Base-by-base conservation (phyloP, 37 sponge, comb jelly and placozoan genomes). In the Bolinopsis microptera region DNA sequence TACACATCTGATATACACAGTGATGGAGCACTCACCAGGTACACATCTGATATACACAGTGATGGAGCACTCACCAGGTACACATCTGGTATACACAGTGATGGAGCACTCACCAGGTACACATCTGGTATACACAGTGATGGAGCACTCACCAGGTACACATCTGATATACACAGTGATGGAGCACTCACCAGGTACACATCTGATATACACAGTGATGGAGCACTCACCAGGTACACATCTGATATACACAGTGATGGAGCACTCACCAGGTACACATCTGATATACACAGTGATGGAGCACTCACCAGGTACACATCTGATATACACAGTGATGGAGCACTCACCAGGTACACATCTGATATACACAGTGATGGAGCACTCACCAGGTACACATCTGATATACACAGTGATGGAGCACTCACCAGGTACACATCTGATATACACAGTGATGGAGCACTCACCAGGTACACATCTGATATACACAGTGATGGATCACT, bases 11-110 rank as follows among this genome's bases (percentile, higher is more conserved):
- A 80, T n/a, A n/a, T n/a, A n/a, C n/a, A n/a, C n/a, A n/a, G n/a
- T n/a, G n/a, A n/a, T n/a, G n/a, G n/a, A n/a, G n/a, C n/a, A 70
- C 74, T 22, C 23, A 80, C 37, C 82, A 2, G 82, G 82, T 22
- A 80, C 82, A 34, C 82, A 80, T 28, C 82, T 2, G 82, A 80
- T n/a, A n/a, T n/a, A n/a, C n/a, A n/a, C n/a, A n/a, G n/a, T n/a
- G n/a, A n/a, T n/a, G n/a, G n/a, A n/a, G n/a, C n/a, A 70, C 74
- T 22, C 23, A 80, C 37, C 82, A 2, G 82, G 82, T 22, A 80
- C 82, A 34, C 82, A 80, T 28, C 82, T 2, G 82, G n/a, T n/a
- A n/a, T n/a, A n/a, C n/a, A n/a, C n/a, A n/a, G n/a, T n/a, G n/a
- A n/a, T n/a, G n/a, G n/a, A n/a, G n/a, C n/a, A 70, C 74, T 22